Base-by-base conservation (phyloP, 2,888 invertebrate genomes). In the Spisula solida region DNA sequence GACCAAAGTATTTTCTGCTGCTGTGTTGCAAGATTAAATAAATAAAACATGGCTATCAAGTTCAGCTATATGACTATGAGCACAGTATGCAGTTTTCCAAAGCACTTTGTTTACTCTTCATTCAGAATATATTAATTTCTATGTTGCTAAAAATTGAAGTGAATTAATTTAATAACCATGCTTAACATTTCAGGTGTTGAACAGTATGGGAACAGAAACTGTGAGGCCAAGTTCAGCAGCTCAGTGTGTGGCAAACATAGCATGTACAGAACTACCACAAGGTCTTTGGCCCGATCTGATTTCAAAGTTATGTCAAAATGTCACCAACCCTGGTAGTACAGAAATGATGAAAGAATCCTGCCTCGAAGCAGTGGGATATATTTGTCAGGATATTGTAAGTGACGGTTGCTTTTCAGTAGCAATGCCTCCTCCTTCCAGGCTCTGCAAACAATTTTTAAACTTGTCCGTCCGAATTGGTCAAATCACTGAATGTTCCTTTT, bases 171-270 rank as follows among this genome's bases (percentile, higher is more conserved):
- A n/a, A n/a, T n/a, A n/a, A n/a, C n/a, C n/a, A n/a, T n/a, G n/a
- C 25, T 25, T 66, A 0, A n/a, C 5, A 8, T 66, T 75, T 41
- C 96, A 99, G 99, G 98, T 99, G 95, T 97, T 99, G 95, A 98
- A 98, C 94, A 98, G 99, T 18, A 97, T 99, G 94, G 99, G 99
- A 90, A 99, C 99, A 91, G 99, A 99, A 97, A 98, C 96, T 91
- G 98, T 98, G 92, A 97, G 99, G 92, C 99, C 99, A 1, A 99
- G 99, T 95, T 99, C 99, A 84, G 99, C 99, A 12, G 99, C 99
- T 0, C 99, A 99, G 97, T 99, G 99, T 97, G 99, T 99, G 80
- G 99, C 99, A 0, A 99, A 99, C 96, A 99, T 99, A 90, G 99
- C 99, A 0, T 99, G 99, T 82, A 98, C 99, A 55, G 99, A 99